Conservation (phyloP, 2,113 vertebrate species). For the Hydropotes inermis region DNA sequence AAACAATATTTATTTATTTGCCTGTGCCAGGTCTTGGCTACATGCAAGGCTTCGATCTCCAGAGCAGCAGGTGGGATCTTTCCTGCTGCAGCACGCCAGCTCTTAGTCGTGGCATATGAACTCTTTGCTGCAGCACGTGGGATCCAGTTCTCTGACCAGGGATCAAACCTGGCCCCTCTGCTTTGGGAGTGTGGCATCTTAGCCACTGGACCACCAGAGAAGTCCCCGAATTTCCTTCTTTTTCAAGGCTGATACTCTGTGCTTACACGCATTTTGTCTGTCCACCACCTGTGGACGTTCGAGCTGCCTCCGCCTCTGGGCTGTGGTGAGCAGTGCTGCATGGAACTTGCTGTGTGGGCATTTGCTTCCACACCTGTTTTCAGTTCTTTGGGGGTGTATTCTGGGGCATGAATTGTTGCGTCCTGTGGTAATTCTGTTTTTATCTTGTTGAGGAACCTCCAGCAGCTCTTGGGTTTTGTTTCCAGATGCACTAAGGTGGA, state of each 20-base stretch:
- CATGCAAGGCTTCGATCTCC: neutral
- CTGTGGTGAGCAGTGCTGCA: neutral
- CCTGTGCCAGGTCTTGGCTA: neutral
- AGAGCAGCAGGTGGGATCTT: neutral
- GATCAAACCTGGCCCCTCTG: neutral
- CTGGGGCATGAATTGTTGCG: neutral
- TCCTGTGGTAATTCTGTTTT: neutral
- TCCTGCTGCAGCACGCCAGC: neutral
- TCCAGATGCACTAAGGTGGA: neutral
- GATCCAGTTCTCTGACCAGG: neutral
- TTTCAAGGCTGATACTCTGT: neutral
- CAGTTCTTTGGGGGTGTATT: neutral
- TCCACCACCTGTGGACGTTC: neutral
- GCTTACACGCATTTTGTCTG: neutral
- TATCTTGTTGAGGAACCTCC: neutral
- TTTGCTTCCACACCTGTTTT: neutral
- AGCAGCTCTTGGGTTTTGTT: neutral
- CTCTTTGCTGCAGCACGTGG: neutral
- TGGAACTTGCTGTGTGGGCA: neutral
- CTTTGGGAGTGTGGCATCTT: neutral
- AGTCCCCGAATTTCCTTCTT: neutral
- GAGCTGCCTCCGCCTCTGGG: neutral
- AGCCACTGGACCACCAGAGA: neutral
- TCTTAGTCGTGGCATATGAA: neutral
- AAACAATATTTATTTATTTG: neutral